Evolutionary conservation across 2,797 vertebrate species (phyloP).

Genomic region (Nasua narica): DNA sequence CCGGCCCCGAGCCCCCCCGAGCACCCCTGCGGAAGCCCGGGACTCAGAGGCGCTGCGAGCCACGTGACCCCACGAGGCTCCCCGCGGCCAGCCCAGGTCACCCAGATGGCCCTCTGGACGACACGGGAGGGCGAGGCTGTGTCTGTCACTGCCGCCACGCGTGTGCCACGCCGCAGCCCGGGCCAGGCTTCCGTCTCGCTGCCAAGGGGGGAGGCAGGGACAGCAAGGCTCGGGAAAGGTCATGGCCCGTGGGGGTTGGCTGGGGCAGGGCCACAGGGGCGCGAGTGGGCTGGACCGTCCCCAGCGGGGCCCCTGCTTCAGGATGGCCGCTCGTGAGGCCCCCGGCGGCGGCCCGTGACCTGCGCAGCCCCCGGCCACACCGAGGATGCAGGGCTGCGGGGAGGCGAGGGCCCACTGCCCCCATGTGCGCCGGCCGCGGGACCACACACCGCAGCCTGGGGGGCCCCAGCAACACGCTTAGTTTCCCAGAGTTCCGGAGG

Average conservation of each 20-base stretch:
- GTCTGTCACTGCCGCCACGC: rapidly evolving
- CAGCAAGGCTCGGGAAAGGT: rapidly evolving
- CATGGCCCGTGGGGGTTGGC: rapidly evolving
- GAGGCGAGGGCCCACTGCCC: rapidly evolving
- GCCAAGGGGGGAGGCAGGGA: neutral
- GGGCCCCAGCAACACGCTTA: neutral
- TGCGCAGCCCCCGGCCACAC: rapidly evolving
- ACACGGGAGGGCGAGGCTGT: rapidly evolving
- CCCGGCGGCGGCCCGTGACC: rapidly evolving
- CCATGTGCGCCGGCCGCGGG: rapidly evolving
- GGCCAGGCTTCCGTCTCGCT: rapidly evolving
- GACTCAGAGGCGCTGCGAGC: rapidly evolving
- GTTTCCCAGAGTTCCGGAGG: neutral
- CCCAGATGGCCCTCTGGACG: rapidly evolving
- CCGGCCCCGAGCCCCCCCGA: neutral
- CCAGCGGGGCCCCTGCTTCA: rapidly evolving
- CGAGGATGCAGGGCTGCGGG: neutral
- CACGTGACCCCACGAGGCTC: rapidly evolving
- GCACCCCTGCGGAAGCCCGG: neutral
- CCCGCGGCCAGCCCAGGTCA: neutral
- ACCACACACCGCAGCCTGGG: rapidly evolving
- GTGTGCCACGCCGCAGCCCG: rapidly evolving
- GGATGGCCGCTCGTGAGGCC: rapidly evolving
- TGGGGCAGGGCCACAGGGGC: rapidly evolving
- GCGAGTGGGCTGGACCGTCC: rapidly evolving